A percentile compares a stretch with the other conserved stretches of the same genome.
Evolutionary conservation across 2,113 vertebrate genomes (phyloP).

Genomic region (Calidris pygmaea): DNA sequence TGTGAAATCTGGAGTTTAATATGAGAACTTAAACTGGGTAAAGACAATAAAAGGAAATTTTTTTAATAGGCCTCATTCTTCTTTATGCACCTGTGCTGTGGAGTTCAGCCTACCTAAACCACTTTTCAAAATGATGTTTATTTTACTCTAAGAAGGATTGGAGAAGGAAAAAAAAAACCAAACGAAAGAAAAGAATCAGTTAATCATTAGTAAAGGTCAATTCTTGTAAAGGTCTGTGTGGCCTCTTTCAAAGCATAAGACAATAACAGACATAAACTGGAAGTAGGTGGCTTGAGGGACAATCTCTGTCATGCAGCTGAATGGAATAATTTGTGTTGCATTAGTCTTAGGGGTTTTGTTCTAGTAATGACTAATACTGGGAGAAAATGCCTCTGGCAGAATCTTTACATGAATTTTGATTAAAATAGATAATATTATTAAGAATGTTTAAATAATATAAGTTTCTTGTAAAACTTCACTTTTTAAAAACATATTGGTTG

Average conservation of each 20-base stretch:
- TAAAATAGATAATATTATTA: not conserved
- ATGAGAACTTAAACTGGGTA: not conserved
- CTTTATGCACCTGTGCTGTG: not conserved
- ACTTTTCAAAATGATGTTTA: not conserved
- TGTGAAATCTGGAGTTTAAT: not conserved
- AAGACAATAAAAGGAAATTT: not conserved
- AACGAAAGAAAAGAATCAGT: not conserved
- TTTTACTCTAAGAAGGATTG: not conserved
- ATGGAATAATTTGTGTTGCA: not conserved
- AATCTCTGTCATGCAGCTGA: not conserved
- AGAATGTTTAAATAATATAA: not conserved
- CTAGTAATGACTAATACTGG: not conserved
- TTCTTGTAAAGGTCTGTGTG: not conserved
- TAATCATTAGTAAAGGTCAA: not conserved
- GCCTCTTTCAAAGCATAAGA: not conserved
- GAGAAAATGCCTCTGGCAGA: not conserved
- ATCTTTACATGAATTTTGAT: not conserved
- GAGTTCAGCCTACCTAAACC: not conserved
- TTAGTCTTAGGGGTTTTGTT: not conserved
- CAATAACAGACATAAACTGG: not conserved
- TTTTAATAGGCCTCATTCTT: not conserved
- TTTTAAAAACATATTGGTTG: not conserved
- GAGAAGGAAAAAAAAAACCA: not conserved
- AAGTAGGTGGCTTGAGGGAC: not conserved
- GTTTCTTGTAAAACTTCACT: not conserved